phyloP scores from a whole-genome alignment of 2,888 invertebrate genomes.

The Petrophora chlorosata region DNA sequence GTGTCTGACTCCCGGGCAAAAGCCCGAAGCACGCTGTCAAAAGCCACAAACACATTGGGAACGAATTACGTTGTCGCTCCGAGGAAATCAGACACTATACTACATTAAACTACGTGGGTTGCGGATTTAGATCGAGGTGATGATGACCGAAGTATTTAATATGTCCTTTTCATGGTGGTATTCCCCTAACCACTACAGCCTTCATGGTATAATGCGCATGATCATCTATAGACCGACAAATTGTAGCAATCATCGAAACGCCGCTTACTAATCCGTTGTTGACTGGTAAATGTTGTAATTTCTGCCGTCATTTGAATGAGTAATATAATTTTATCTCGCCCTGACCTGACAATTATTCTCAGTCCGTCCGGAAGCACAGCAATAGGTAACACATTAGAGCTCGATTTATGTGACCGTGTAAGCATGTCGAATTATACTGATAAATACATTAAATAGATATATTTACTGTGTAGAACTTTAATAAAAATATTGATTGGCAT shows the following conservation, averaged over 20 bases:
- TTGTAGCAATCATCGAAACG: conserved; percentile 76
- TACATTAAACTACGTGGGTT: conserved; percentile 23
- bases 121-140: conserved; percentile 39
- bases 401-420: too few relatives aligned
- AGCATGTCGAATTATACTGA: too few relatives aligned
- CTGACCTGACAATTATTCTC: conserved; percentile 35
- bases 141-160: conserved; percentile 68
- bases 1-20: conserved; percentile 60
- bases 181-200: conserved; percentile 78
- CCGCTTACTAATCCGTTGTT: conserved; percentile 68
- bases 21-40: conserved; percentile 77
- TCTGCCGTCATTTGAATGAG: conserved; percentile 45
- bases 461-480: too few relatives aligned
- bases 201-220: conserved; percentile 77
- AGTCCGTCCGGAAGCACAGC: conserved; percentile 23
- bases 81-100: conserved; percentile 15
- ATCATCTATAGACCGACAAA: conserved; percentile 69
- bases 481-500: too few relatives aligned
- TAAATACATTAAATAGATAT: too few relatives aligned
- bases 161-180: conserved; percentile 71
- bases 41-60: conserved; percentile 78
- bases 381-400: too few relatives aligned
- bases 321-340: conserved; percentile 45
- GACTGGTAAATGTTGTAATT: conserved; percentile 53
- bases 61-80: conserved; percentile 20